Base-by-base conservation (phyloP, 2,797 vertebrate species). In the Percopsis omiscomaycus region DNA sequence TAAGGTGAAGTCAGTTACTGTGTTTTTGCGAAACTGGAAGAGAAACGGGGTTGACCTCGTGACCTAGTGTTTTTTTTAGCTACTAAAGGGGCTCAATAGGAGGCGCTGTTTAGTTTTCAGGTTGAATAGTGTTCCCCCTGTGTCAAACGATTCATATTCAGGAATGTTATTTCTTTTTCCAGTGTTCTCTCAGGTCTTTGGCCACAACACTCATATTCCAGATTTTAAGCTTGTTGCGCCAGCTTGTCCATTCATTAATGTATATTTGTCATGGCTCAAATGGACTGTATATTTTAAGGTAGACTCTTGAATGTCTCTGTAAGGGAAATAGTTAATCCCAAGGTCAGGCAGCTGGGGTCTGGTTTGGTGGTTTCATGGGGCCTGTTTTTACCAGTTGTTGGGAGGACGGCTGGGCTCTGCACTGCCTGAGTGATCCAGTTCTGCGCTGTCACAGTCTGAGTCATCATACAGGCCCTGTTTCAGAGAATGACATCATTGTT, bases 401-500 rank as follows among this genome's bases (percentile, higher is more conserved):
- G 92, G 89, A 73, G 91, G 91, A 60, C 88, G 91, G 85, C 88
- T 89, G 74, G 89, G 89, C 59, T 95, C 94, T 29, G 89, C 86
- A 29, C 91, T 92, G 90, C 93, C 93, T 32, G 94, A 93, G 74
- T 95, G 93, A 80, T 96, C 95, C 82, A 96, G 79, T 83, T 96
- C 95, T 3, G 93, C 86, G 27, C 94, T 95, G 91, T 96, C 95
- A 56, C 94, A 95, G 91, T 96, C 95, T 0, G 95, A 97, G 86
- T 96, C 95, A 65, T 96, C 95, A 5, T 90, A 92, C 66, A 89
- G 77, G 5, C 80, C 81, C 86, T 91, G 79, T 28, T 68, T 65
- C 14, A 75, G 70, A 72, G 73, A 57, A 22, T 37, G 55, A 64
- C 15, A 57, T n/a, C 42, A 5, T 4, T 28, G 44, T 49, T 3